phyloP scores from a whole-genome alignment of 2,797 vertebrate genomes.

The Sarcoramphus papa region DNA sequence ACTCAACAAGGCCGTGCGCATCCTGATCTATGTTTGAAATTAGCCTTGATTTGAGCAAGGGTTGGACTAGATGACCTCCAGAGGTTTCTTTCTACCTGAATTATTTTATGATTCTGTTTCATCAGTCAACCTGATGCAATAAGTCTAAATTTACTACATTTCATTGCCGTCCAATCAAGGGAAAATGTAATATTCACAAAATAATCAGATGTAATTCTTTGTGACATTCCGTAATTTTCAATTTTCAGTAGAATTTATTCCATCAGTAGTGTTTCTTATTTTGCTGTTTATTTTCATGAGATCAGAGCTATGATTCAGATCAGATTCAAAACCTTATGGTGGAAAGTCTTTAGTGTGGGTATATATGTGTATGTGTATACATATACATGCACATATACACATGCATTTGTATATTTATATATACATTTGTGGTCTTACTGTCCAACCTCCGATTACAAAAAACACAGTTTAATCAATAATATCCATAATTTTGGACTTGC shows the following conservation, averaged over 20 bases:
- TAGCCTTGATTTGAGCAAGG: background rate
- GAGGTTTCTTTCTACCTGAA: background rate
- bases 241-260: background rate
- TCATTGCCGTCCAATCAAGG: background rate
- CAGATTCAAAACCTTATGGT: background rate
- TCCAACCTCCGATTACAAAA: background rate
- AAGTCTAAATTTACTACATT: background rate
- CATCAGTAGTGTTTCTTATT: background rate
- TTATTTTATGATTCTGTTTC: background rate
- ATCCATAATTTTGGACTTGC: background rate
- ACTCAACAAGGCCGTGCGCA: background rate
- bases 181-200: background rate
- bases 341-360: background rate
- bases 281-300: background rate
- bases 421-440: background rate
- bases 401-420: background rate
- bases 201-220: background rate
- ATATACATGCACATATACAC: too few species aligned
- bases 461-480: background rate
- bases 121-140: background rate
- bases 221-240: background rate
- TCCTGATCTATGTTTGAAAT: background rate
- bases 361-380: background rate
- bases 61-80: background rate
- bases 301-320: background rate